Base-by-base conservation (phyloP, 2,797 vertebrate species). In the Takifugu rubripes region DNA sequence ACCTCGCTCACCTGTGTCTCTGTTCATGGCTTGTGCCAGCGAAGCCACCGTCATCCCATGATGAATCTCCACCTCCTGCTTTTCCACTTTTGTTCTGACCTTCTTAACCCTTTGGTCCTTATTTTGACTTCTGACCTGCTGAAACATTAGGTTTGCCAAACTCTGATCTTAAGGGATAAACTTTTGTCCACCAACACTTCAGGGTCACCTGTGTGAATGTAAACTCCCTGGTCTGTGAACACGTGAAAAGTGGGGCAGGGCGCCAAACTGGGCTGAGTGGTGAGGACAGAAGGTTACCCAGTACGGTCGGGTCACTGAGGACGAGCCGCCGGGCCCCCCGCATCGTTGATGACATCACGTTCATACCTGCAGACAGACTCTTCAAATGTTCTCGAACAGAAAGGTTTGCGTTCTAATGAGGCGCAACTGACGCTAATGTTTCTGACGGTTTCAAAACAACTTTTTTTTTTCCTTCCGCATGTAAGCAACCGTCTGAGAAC, bases 21-120 rank as follows among this genome's bases (percentile, higher is more conserved):
- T 95, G 76, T 91, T 88, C 94, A 98, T 96, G 64, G 92, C 94
- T 21, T 11, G 80, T 14, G 95, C 94, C n/a, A 99, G 89, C 0
- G 93, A 93, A 21, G 85, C 79, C 54, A 88, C 66, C 0, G 92
- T 96, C 94, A 99, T 98, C 59, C 75, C 81, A 65, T 83, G 83
- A 72, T 64, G 90, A 63, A 96, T 94, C 71, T 94, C 92, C 72
- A 98, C 93, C 64, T 94, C 92, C 67, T 93, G 90, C 74, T 90
- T 92, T 48, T 84, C 63, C 44, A 64, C 69, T 69, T 91, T 92
- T 0, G 46, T 17, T 54, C 79, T 85, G 25, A 61, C 54, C 50
- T 70, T 87, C 46, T 76, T 60, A 25, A 64, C 54, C 51, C 70
- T 87, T 42, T 75, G 61, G 0, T 61, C 64, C 26, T 79, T 87